These are phyloP conservation scores for Ptyas mucosa DNA, from an alignment of 2,113 vertebrate genomes.

Conservation along the genomic window DNA sequence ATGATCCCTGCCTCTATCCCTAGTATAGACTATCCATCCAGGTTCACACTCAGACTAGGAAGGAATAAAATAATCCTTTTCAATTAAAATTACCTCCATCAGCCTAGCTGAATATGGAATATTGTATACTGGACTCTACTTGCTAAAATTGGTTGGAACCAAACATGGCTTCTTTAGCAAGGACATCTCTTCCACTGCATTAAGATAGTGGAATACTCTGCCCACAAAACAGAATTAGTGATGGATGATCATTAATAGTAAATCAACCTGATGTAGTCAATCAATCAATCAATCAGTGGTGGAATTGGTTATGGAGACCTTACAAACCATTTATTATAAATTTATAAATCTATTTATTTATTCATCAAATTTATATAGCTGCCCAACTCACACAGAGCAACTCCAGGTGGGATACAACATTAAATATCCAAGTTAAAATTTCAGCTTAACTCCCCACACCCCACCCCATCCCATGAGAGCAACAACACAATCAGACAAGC, in stretches of 20 bases:
- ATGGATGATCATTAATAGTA: background rate
- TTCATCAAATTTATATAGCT: too few species aligned
- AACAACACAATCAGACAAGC: background rate
- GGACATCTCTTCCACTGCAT: background rate
- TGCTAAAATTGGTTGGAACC: background rate
- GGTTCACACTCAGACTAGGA: background rate
- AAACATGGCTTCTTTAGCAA: background rate
- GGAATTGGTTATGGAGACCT: background rate
- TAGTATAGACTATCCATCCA: background rate
- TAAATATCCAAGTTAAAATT: too few species aligned
- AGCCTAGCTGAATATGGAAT: background rate
- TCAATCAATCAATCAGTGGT: too few species aligned
- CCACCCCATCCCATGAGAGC: background rate
- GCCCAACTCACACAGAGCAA: too few species aligned
- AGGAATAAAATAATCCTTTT: too few species aligned
- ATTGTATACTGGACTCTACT: background rate
- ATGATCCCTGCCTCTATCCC: background rate
- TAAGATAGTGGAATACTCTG: background rate
- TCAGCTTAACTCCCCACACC: background rate
- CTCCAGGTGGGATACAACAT: too few species aligned
- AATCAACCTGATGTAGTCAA: background rate
- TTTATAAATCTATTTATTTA: too few species aligned
- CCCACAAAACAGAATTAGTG: background rate
- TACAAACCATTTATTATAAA: too few species aligned
- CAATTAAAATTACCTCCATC: too few species aligned